phyloP scores from a whole-genome alignment of 2,888 invertebrate genomes.

The Zygothrica quintamaculata region DNA sequence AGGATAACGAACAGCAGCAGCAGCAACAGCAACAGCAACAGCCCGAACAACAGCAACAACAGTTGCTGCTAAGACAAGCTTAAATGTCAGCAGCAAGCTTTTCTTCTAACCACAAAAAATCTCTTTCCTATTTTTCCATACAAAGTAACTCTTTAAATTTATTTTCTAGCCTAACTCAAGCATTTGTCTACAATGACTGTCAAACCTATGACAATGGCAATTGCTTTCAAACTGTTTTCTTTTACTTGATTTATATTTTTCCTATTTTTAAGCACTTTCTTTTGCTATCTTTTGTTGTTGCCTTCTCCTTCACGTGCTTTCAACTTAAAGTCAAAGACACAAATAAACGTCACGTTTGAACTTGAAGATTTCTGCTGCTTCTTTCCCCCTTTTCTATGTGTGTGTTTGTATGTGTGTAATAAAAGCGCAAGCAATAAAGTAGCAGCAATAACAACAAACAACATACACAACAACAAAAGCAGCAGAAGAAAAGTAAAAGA shows the following conservation, averaged over 20 bases:
- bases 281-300: too few relatives aligned
- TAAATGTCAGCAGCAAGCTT: background rate
- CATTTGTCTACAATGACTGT: too few relatives aligned
- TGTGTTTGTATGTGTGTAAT: constrained; percentile 22
- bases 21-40: background rate
- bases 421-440: constrained; percentile 45
- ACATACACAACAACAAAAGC: constrained; percentile 12
- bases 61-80: constrained; percentile 1
- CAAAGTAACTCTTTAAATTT: too few relatives aligned
- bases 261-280: too few relatives aligned
- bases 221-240: background rate
- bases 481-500: constrained; percentile 11
- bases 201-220: too few relatives aligned
- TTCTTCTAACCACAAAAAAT: too few relatives aligned
- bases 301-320: too few relatives aligned
- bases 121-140: too few relatives aligned
- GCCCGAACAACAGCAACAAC: constrained; percentile 22
- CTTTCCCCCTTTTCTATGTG: background rate
- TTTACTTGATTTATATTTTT: background rate
- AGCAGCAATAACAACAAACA: constrained; percentile 18
- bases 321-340: constrained; percentile 6
- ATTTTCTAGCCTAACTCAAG: too few relatives aligned
- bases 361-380: constrained; percentile 33
- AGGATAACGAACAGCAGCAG: background rate
- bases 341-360: constrained; percentile 51